Evolutionary conservation across 2,888 invertebrate genomes (phyloP).

Genomic region (Drymonia ruficornis): DNA sequence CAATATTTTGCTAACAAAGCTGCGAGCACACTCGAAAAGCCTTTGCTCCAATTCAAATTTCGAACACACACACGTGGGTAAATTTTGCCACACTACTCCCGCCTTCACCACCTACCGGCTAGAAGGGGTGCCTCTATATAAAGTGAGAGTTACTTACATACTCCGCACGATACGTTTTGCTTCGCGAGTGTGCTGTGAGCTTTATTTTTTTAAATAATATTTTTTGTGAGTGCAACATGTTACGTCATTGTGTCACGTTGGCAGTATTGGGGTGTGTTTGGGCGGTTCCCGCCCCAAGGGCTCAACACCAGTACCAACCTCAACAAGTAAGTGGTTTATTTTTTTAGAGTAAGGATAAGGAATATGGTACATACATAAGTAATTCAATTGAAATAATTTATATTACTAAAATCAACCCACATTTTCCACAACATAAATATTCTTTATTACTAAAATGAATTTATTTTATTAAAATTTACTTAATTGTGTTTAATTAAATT

Average conservation of each 20-base stretch:
- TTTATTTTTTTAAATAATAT: conserved; percentile 39
- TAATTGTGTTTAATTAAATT: too few species aligned
- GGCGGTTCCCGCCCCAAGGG: conserved; percentile 52
- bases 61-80: conserved; percentile 35
- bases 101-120: conserved; percentile 52
- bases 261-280: conserved; percentile 69
- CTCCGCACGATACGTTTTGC: conserved; percentile 65
- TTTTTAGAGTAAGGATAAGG: neutral
- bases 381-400: too few species aligned
- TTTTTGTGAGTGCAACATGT: conserved; percentile 71
- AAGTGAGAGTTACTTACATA: conserved; percentile 69
- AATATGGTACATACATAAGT: neutral
- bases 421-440: too few species aligned
- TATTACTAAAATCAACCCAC: too few species aligned
- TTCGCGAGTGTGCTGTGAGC: conserved; percentile 69
- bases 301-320: conserved; percentile 71
- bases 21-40: conserved; percentile 26
- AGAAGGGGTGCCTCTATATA: conserved; percentile 82
- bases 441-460: too few species aligned
- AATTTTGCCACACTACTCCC: conserved; percentile 49
- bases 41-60: conserved; percentile 46
- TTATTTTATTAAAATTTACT: too few species aligned
- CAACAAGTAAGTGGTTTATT: conserved; percentile 64
- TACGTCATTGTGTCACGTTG: conserved; percentile 69
- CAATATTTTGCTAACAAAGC: conserved; percentile 11